phyloP scores from a whole-genome alignment of 2,888 invertebrate species.

The Ichneumoninae sp. region DNA sequence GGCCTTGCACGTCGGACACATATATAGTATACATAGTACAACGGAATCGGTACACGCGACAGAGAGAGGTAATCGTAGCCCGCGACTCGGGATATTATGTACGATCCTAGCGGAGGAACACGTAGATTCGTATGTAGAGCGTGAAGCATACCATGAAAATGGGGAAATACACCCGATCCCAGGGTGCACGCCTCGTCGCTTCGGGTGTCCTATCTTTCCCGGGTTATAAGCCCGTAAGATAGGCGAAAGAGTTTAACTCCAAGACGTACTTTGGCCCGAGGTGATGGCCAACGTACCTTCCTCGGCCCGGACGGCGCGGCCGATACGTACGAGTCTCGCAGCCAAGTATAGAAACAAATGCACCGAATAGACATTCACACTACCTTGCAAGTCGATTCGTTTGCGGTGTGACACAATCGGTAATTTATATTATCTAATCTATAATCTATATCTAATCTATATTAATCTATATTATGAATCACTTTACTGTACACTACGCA shows the following conservation, averaged over 20 bases:
- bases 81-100: conserved; percentile 37
- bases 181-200: conserved; percentile 35
- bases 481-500: no score
- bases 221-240: conserved; percentile 54
- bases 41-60: conserved; percentile 61
- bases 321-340: not conserved
- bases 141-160: conserved; percentile 62
- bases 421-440: no score
- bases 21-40: conserved; percentile 60
- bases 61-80: conserved; percentile 20
- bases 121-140: conserved; percentile 68
- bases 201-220: conserved; percentile 59
- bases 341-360: not conserved
- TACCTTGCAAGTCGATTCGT: no score
- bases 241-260: conserved; percentile 66
- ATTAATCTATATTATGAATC: no score
- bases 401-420: no score
- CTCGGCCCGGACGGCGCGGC: conserved; percentile 22
- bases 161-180: conserved; percentile 51
- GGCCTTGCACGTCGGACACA: conserved; percentile 64
- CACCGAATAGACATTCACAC: not conserved
- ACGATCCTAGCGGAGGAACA: conserved; percentile 57
- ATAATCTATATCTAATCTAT: no score
- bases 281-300: conserved; percentile 30
- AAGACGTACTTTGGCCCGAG: conserved; percentile 59